Evolutionary conservation across 2,797 vertebrate genomes (phyloP).

Genomic region (Leuciscus waleckii): DNA sequence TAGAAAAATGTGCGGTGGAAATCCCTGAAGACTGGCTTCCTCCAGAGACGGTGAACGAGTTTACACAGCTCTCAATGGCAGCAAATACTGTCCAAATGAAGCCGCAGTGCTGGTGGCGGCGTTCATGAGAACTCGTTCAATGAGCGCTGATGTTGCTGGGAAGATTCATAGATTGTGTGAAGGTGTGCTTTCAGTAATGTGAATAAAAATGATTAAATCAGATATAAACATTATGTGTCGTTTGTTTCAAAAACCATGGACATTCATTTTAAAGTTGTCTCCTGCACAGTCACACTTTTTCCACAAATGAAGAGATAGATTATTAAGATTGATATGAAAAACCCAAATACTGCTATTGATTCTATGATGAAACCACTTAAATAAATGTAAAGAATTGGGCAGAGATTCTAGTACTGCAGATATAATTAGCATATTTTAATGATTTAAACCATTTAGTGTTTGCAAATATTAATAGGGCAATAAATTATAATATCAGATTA

Average conservation of each 20-base stretch:
- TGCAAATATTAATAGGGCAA: neutral
- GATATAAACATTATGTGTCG: neutral
- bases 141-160: slow-evolving; percentile 66
- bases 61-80: slow-evolving; percentile 79
- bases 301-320: neutral
- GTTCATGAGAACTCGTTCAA: slow-evolving; percentile 70
- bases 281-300: neutral
- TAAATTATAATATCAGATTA: neutral
- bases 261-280: neutral
- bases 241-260: neutral
- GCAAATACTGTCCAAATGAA: slow-evolving; percentile 82
- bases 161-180: slow-evolving; percentile 82
- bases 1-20: slow-evolving; percentile 80
- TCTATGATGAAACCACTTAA: neutral
- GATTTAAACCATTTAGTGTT: neutral
- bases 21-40: slow-evolving; percentile 83
- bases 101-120: slow-evolving; percentile 61
- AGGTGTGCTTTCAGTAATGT: slow-evolving; percentile 82
- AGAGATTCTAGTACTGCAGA: neutral
- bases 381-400: neutral
- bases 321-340: neutral
- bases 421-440: neutral
- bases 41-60: slow-evolving; percentile 67
- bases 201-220: slow-evolving; percentile 63
- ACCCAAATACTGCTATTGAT: neutral